Evolutionary conservation across 2,888 invertebrate species (phyloP).

Genomic region (Liopterus haemorrhoidalis): DNA sequence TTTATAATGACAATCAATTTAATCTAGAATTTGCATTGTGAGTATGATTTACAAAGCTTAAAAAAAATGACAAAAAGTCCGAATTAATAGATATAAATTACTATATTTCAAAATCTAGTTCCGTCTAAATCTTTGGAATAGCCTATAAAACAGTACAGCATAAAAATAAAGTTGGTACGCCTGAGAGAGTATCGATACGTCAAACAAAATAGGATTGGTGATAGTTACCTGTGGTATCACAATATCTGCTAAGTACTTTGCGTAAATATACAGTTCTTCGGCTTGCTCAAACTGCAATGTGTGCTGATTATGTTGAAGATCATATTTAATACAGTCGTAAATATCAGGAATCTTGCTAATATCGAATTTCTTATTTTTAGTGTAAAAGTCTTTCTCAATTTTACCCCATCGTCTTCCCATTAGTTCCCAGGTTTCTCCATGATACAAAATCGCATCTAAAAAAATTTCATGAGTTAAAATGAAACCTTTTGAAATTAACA

Average conservation of each 20-base stretch:
- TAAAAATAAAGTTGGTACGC: background rate
- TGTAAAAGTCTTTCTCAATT: conserved; percentile 95
- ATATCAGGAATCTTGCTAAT: conserved; percentile 99
- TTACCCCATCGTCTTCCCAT: conserved; percentile 98
- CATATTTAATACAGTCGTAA: conserved; percentile 99
- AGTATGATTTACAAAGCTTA: too few species aligned
- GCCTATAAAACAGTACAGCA: too few species aligned
- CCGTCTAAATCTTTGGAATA: too few species aligned
- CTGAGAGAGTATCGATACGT: too few species aligned
- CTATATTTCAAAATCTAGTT: background rate
- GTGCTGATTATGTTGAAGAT: conserved; percentile 95
- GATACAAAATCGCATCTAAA: conserved; percentile 85
- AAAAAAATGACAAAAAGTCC: too few species aligned
- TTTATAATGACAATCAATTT: too few species aligned
- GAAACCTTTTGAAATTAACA: background rate
- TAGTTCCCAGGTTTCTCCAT: conserved; percentile 98
- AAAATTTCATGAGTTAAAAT: conserved; percentile 17
- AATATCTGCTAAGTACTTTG: conserved; percentile 96
- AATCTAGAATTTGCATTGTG: too few species aligned
- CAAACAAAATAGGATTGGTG: background rate
- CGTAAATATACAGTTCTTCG: conserved; percentile 88
- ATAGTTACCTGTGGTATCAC: conserved; percentile 87
- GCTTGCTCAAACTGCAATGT: conserved; percentile 88
- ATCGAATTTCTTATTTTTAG: conserved; percentile 87
- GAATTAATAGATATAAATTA: conserved; percentile 12